Evolutionary conservation across 2,888 invertebrate genomes (phyloP), one percentile per base, ranked within the genome.

Genomic region (Lasioglossum villosulum): DNA sequence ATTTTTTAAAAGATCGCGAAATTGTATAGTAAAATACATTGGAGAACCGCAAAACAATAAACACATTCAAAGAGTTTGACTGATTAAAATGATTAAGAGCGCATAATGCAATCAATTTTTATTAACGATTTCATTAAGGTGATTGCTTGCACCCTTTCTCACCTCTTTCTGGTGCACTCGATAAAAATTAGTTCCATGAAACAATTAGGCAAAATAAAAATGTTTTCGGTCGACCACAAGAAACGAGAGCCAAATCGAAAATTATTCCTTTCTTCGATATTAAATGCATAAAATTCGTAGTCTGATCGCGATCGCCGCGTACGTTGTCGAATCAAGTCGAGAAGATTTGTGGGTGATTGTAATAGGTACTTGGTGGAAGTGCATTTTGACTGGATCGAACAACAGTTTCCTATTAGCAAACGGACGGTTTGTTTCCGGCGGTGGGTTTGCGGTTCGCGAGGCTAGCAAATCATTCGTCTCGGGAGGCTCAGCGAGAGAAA

Each of bases 391-490:
- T 19, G 66, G 66, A 19, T 30, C 66, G 66, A 34, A 34, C 66
- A 30, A 34, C 30, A 66, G 34, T 66, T 66, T 34, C 66, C 66
- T 34, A 66, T 34, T 34, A 19, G 66, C 34, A 66, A 66, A 34
- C 66, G 4, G 34, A 4, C 19, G 63, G 27, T 63, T 63, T 63
- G 34, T 66, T 66, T 66, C 23, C 16, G 16, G 34, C 66, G 66
- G 23, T 4, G 34, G 66, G 66, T 23, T 34, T 19, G 34, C 66
- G 66, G 14, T 30, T 59, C 59, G 59, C 59, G 30, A 30, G 14
- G 63, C 27, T 63, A 63, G 63, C 63, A 63, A 63, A 63, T 27
- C 63, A 30, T 63, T 63, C 63, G 63, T 63, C 63, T 63, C 63
- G 63, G 16, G 16, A 30, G 63, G 23, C 37, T 37, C 37, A 19